These are phyloP conservation scores for Siniperca obscura DNA, from an alignment of 2,797 vertebrate species.

Conservation along the genomic window DNA sequence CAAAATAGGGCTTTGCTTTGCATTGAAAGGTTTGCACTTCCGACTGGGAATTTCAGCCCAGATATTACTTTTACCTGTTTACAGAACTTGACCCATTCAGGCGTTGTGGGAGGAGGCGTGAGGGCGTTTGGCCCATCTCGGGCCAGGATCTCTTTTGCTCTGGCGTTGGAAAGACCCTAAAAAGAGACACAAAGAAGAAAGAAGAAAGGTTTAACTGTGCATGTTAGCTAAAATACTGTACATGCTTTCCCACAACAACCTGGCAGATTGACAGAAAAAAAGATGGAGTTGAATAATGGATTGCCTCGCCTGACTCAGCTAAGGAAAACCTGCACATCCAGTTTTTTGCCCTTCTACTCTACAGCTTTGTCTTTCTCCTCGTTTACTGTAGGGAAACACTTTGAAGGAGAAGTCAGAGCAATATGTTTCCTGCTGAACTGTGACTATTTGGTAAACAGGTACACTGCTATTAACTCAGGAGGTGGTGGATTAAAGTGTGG, in stretches of 20 bases:
- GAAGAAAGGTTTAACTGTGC: background rate
- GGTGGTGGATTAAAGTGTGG: slow-evolving; percentile 4
- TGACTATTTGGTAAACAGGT: slow-evolving; percentile 32
- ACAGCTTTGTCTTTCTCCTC: background rate
- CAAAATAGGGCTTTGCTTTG: slow-evolving; percentile 30
- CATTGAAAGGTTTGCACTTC: background rate
- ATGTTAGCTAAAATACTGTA: background rate
- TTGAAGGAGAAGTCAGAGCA: background rate
- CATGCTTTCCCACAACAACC: background rate
- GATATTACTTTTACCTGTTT: slow-evolving; percentile 78
- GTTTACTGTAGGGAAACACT: background rate
- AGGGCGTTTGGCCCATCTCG: slow-evolving; percentile 95
- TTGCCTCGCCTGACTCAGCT: background rate
- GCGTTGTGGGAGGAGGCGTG: slow-evolving; percentile 95
- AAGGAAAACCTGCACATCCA: slow-evolving; percentile 28
- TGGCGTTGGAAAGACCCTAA: slow-evolving; percentile 89
- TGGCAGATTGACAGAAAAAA: background rate
- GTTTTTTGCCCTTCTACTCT: background rate
- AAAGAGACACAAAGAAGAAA: background rate
- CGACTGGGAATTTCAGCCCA: background rate
- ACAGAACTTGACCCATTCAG: slow-evolving; percentile 98
- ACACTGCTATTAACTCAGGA: background rate
- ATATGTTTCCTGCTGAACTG: background rate
- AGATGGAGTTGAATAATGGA: background rate
- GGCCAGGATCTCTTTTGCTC: slow-evolving; percentile 92